A percentile compares a stretch with the other conserved stretches of the same genome.
Conservation (phyloP, 2,797 vertebrate genomes). For the Hippoglossus hippoglossus region DNA sequence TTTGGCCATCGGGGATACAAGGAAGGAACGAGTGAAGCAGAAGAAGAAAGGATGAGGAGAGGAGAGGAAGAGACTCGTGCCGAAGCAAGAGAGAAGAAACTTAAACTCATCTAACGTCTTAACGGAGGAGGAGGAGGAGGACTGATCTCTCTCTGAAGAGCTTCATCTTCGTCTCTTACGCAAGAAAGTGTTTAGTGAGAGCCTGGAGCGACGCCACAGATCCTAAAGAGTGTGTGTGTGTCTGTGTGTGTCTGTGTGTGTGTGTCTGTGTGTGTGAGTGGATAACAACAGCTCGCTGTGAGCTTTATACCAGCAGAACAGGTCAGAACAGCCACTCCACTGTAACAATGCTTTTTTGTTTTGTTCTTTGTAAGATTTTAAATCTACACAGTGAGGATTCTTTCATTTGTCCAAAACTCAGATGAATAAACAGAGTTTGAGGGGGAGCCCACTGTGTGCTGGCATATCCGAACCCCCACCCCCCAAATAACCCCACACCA, state of each 20-base stretch:
- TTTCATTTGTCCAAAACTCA: no score
- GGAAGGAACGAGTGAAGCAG: neutral
- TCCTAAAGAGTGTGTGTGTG: neutral
- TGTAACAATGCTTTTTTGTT: neutral
- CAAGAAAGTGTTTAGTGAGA: conserved; percentile 21
- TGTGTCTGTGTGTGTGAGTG: conserved; percentile 2
- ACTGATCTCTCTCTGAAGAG: conserved; percentile 22
- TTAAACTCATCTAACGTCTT: conserved; percentile 8
- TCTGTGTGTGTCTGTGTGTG: neutral
- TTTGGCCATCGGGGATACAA: no score
- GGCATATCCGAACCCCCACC: no score
- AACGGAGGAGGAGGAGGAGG: conserved; percentile 9
- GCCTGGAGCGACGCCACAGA: neutral
- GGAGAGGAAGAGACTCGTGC: neutral
- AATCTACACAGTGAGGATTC: no score
- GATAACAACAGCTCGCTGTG: conserved; percentile 7
- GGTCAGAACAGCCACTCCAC: neutral
- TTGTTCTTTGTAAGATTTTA: neutral
- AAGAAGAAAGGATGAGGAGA: conserved; percentile 8
- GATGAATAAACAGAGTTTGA: no score
- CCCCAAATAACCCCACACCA: no score
- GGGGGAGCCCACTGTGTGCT: no score
- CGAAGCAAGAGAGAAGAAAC: conserved; percentile 5
- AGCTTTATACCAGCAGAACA: conserved; percentile 15
- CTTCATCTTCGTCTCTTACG: conserved; percentile 2